Evolutionary conservation across 2,797 vertebrate species (phyloP).

Genomic region (Onychomys arenicola): DNA sequence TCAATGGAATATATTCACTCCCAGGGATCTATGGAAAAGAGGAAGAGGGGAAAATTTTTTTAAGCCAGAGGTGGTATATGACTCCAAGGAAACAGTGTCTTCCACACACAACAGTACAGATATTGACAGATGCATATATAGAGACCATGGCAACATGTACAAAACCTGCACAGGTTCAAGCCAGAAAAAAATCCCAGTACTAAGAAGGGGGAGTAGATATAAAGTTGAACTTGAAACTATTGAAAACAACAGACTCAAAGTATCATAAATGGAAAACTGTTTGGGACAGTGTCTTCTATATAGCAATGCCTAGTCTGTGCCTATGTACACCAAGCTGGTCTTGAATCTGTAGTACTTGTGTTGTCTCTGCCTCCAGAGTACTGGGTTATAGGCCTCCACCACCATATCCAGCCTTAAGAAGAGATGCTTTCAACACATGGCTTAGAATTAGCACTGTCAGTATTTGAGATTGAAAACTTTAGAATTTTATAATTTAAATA

Average conservation of each 20-base stretch:
- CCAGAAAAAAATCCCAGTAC: no score
- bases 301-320: not conserved
- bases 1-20: not conserved
- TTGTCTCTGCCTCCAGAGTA: not conserved
- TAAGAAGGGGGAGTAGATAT: not conserved
- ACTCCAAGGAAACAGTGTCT: not conserved
- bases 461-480: constrained; percentile 49
- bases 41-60: not conserved
- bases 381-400: not conserved
- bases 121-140: not conserved
- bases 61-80: not conserved
- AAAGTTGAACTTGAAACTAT: constrained; percentile 32
- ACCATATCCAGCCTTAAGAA: not conserved
- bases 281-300: not conserved
- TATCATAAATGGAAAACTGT: constrained; percentile 64
- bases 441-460: constrained; percentile 54
- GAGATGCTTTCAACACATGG: constrained; percentile 56
- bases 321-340: no score
- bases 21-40: not conserved
- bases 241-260: constrained; percentile 59
- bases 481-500: constrained; percentile 42
- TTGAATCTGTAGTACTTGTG: not conserved
- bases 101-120: not conserved
- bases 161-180: not conserved
- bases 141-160: not conserved